A percentile compares a stretch with the other conserved stretches of the same genome.
Conservation (phyloP, 2,113 vertebrate genomes). For the Columba livia region DNA sequence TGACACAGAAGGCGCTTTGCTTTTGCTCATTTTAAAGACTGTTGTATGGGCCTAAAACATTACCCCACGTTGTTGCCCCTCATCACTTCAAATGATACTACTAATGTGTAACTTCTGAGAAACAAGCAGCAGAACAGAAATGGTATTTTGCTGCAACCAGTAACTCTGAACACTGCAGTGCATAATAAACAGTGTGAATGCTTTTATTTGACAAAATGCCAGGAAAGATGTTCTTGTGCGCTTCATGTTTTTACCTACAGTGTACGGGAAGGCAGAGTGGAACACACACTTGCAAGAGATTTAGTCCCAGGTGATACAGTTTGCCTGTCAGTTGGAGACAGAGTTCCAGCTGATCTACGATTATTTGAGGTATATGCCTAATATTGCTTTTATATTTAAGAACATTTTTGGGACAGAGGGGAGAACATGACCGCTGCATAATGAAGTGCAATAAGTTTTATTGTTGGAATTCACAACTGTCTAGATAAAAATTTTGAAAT, state of each 20-base stretch:
- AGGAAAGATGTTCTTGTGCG: background rate
- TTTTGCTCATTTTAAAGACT: background rate
- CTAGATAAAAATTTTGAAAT: background rate
- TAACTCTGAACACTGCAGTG: fast-evolving
- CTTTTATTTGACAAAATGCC: background rate
- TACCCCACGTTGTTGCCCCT: background rate
- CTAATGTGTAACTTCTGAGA: background rate
- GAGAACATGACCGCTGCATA: background rate
- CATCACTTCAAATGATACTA: background rate
- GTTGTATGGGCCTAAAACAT: background rate
- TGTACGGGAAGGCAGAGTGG: constrained; percentile 87
- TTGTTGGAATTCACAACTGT: background rate
- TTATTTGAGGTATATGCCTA: constrained; percentile 86
- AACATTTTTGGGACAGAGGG: background rate
- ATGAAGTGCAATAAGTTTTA: background rate
- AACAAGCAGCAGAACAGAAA: background rate
- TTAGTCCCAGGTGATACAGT: constrained; percentile 97
- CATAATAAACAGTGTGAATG: background rate
- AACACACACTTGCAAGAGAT: constrained; percentile 91
- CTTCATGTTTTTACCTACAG: constrained; percentile 58
- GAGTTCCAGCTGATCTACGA: constrained; percentile 94
- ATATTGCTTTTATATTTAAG: background rate
- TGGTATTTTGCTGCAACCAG: background rate
- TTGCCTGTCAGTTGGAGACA: constrained; percentile 92
- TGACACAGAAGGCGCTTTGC: background rate